These are phyloP conservation scores for Erannis defoliaria DNA, from an alignment of 2,888 invertebrate genomes.

Conservation along the genomic window DNA sequence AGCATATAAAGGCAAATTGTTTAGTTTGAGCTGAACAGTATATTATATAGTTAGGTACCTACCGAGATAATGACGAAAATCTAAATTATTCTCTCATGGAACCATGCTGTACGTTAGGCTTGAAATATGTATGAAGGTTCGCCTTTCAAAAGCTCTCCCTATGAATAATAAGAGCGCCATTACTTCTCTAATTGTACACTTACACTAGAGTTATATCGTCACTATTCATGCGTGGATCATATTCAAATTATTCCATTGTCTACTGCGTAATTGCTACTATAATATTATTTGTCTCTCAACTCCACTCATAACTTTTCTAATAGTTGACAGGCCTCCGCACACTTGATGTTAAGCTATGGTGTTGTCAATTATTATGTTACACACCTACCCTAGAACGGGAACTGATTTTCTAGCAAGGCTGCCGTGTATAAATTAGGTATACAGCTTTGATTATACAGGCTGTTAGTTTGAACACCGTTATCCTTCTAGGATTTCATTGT, in stretches of 20 bases:
- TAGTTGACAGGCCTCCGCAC: background rate
- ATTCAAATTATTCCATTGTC: constrained; percentile 38
- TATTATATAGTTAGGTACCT: background rate
- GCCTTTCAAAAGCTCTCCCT: constrained; percentile 28
- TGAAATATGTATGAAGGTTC: constrained; percentile 20
- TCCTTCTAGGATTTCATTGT: no score
- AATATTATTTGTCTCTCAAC: background rate
- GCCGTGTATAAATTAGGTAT: no score
- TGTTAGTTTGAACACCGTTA: no score
- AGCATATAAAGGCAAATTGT: background rate
- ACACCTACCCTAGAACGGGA: no score
- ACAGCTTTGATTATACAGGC: no score
- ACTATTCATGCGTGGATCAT: constrained; percentile 33
- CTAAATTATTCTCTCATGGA: constrained; percentile 14
- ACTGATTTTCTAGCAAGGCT: no score
- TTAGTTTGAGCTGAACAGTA: background rate
- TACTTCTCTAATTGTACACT: constrained; percentile 43
- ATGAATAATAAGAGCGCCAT: constrained; percentile 38
- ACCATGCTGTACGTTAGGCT: background rate
- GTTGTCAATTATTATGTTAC: background rate
- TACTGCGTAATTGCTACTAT: background rate
- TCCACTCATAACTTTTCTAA: background rate
- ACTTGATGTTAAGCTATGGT: no score
- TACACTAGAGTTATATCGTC: constrained; percentile 31
- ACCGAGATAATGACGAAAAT: background rate